Evolutionary conservation across 2,113 vertebrate genomes (phyloP), one percentile per base, ranked within the genome.

Genomic region (Semnopithecus entellus): DNA sequence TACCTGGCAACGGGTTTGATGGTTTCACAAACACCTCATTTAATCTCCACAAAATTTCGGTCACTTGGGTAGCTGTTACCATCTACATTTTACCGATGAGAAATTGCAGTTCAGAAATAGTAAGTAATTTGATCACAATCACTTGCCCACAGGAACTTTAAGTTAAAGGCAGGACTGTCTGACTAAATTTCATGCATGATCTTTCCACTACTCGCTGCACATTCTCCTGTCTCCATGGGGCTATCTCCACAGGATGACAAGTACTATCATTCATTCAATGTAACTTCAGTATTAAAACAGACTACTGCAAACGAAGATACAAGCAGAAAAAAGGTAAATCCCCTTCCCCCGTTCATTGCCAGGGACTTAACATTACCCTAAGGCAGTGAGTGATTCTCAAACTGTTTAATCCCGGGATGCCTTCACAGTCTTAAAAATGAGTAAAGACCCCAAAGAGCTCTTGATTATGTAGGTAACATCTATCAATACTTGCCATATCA

Each of bases 391-490:
- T 0, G 0, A 73, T n/a, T 83, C 73, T 59, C 85, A 81, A 90
- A n/a, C 40, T 27, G 13, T 76, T 43, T 91, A 78, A 66, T 52
- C 59, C 78, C 50, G 75, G 81, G 10, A 81, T 25, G 10, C 0
- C 38, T 81, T 88, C 25, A n/a, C 18, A 94, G 22, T 43, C 80
- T 73, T 93, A 81, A 95, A 95, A 89, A 73, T 78, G 55, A 87
- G 50, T 43, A 66, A 88, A 18, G 50, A 80, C 9, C 30, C 82
- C 57, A 55, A 96, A 83, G 8, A 79, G 40, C n/a, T 86, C 82
- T 92, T 94, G 73, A 79, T 88, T 86, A 38, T 80, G 18, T 75
- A 61, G 45, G 30, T 75, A 82, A n/a, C 66, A 82, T 61, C 91
- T 82, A 89, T 61, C 30, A 96, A 86, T 45, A 83, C 3, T 40